These are phyloP conservation scores for Phainopepla nitens DNA, from an alignment of 2,113 vertebrate species.

Conservation along the genomic window DNA sequence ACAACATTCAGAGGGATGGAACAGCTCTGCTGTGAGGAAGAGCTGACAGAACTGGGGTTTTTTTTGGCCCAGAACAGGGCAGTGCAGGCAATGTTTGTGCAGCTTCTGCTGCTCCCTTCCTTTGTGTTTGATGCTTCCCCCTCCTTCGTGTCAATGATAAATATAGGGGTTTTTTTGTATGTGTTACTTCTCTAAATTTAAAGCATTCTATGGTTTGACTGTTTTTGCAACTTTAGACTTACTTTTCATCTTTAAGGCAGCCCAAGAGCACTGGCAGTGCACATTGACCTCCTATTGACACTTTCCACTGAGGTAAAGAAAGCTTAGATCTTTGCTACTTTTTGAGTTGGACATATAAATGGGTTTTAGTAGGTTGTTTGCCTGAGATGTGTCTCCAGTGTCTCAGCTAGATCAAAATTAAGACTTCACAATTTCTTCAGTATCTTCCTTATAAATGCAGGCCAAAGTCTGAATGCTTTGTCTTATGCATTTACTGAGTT, in stretches of 20 bases:
- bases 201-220: conserved; percentile 9
- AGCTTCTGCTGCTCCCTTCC: conserved; percentile 29
- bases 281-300: not conserved
- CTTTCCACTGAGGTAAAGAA: not conserved
- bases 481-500: not conserved
- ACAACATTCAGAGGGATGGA: not conserved
- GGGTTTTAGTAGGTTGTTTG: not conserved
- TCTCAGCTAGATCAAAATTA: not conserved
- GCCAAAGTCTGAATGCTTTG: not conserved
- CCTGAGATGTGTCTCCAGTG: not conserved
- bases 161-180: not conserved
- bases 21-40: not conserved
- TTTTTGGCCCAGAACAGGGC: not conserved
- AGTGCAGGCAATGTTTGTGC: not conserved
- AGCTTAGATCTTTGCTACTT: not conserved
- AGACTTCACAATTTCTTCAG: not conserved
- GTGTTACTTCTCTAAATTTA: conserved; percentile 47
- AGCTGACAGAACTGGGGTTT: not conserved
- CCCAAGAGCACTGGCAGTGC: not conserved
- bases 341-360: not conserved
- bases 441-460: not conserved
- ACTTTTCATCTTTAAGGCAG: not conserved
- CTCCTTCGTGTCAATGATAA: not conserved
- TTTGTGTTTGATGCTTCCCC: conserved; percentile 39
- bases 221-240: not conserved